phyloP scores from a whole-genome alignment of 2,888 invertebrate genomes.

The Acleris emargana region DNA sequence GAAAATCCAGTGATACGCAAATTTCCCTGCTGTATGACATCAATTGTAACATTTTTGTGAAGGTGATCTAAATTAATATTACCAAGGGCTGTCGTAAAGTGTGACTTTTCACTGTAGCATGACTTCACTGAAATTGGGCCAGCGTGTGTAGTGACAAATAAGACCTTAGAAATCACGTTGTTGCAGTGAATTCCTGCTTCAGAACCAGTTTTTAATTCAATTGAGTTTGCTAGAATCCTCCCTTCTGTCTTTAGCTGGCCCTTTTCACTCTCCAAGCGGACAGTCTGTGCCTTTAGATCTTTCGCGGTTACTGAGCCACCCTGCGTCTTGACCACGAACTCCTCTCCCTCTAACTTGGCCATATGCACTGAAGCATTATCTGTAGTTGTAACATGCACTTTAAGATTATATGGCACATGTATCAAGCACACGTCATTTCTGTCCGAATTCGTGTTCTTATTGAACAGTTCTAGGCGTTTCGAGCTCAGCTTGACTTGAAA shows the following conservation, averaged over 20 bases:
- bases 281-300: constrained; percentile 71
- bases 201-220: constrained; percentile 74
- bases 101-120: constrained; percentile 76
- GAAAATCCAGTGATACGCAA: constrained; percentile 74
- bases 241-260: constrained; percentile 68
- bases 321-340: constrained; percentile 74
- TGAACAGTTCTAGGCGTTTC: constrained; percentile 73
- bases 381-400: constrained; percentile 72
- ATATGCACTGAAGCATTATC: constrained; percentile 73
- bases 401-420: constrained; percentile 76
- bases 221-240: constrained; percentile 65
- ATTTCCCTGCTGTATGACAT: constrained; percentile 77
- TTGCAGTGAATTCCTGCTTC: constrained; percentile 67
- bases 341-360: constrained; percentile 71
- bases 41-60: constrained; percentile 72
- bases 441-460: constrained; percentile 69
- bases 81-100: constrained; percentile 77
- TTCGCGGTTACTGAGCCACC: constrained; percentile 66
- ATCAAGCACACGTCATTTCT: constrained; percentile 76
- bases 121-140: constrained; percentile 74
- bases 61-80: constrained; percentile 68
- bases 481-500: constrained; percentile 78
- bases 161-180: constrained; percentile 72
- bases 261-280: constrained; percentile 69
- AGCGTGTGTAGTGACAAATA: constrained; percentile 68